Conservation (phyloP, 2,113 vertebrate species). For the Zapus hudsonius region DNA sequence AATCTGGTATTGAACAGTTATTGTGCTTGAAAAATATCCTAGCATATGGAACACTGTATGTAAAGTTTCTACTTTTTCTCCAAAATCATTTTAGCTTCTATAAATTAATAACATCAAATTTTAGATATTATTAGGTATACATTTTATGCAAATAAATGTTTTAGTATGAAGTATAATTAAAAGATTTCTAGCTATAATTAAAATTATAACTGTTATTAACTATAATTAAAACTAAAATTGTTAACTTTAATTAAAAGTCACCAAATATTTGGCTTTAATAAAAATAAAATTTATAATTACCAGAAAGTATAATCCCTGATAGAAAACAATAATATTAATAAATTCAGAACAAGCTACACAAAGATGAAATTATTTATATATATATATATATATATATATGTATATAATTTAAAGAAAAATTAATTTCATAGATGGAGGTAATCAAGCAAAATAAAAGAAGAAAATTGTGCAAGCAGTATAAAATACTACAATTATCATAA, state of each 20-base stretch:
- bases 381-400: too few relatives aligned
- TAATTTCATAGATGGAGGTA: too few relatives aligned
- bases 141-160: background rate
- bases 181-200: background rate
- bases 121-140: background rate
- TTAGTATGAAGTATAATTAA: background rate
- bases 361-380: background rate
- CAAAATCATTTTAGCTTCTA: background rate
- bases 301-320: background rate
- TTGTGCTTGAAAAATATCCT: background rate
- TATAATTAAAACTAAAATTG: too few relatives aligned
- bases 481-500: too few relatives aligned
- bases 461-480: too few relatives aligned
- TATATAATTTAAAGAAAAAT: too few relatives aligned
- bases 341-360: background rate
- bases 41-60: background rate
- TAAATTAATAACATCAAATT: background rate
- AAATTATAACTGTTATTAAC: too few relatives aligned
- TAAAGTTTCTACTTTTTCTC: background rate
- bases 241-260: too few relatives aligned
- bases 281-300: background rate
- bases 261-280: background rate
- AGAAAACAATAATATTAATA: background rate
- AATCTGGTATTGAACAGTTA: background rate
- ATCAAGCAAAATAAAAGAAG: too few relatives aligned